Conservation (phyloP, 1,140 invertebrate species). For the Papilio xuthus region DNA sequence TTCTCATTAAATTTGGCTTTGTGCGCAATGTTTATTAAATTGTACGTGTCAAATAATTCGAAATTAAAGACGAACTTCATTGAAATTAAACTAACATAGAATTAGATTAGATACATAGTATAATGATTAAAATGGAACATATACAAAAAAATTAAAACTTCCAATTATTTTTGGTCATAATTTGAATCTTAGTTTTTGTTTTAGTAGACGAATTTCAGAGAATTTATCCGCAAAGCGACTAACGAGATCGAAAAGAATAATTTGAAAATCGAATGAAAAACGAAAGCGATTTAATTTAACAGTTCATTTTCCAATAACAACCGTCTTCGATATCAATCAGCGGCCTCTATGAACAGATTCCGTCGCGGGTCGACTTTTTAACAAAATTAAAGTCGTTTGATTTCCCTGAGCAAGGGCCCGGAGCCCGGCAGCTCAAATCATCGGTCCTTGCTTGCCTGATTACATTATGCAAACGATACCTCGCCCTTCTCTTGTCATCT, state of each 20-base stretch:
- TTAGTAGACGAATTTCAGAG: too few relatives aligned
- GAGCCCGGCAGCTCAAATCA: slow-evolving; percentile 65
- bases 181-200: too few relatives aligned
- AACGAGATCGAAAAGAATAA: neutral
- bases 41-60: neutral
- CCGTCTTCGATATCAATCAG: slow-evolving; percentile 54
- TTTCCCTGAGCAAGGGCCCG: slow-evolving; percentile 49
- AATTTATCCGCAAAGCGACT: neutral
- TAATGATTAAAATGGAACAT: too few relatives aligned
- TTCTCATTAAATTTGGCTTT: slow-evolving; percentile 31
- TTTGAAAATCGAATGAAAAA: slow-evolving; percentile 36
- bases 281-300: slow-evolving; percentile 39
- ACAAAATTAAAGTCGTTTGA: slow-evolving; percentile 71
- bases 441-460: slow-evolving; percentile 69
- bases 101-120: too few relatives aligned
- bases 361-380: slow-evolving; percentile 54
- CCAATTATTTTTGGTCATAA: too few relatives aligned
- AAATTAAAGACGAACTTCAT: neutral
- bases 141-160: too few relatives aligned
- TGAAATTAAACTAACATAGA: neutral
- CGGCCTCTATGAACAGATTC: slow-evolving; percentile 53
- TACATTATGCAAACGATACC: slow-evolving; percentile 76
- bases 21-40: neutral
- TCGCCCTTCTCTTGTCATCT: slow-evolving; percentile 63
- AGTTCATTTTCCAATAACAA: slow-evolving; percentile 53